Base-by-base conservation (phyloP, 2,797 vertebrate genomes). In the Cheirogaleus major region DNA sequence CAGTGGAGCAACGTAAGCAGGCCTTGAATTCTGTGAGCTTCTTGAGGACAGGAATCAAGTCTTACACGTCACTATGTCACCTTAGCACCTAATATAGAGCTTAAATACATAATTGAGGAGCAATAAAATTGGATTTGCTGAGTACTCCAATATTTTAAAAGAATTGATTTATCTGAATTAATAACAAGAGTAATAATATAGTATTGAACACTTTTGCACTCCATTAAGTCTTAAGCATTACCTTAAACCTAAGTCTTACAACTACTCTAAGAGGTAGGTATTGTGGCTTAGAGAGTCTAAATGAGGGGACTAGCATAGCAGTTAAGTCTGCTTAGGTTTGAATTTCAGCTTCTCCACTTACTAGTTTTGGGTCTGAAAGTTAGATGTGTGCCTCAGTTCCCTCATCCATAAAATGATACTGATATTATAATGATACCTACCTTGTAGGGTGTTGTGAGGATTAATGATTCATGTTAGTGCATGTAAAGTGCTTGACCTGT, bases 81-180 rank as follows among this genome's bases (percentile, higher is more conserved):
- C n/a, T 89, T 91, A 79, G 61, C 73, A 55, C 35, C 50, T 57
- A 43, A 79, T 18, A 57, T 15, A 45, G 69, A 76, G 23, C 35
- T 90, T 67, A 79, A 79, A 50, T 48, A 43, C 45, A 11, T 82
- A 69, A 15, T 72, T 18, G 61, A 81, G 43, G n/a, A 35, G 65
- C 72, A 89, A 41, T 78, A 59, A 95, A 75, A 50, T 70, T 91
- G 61, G 20, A 43, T 70, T 89, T 94, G 22, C 38, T 91, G 81
- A 38, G n/a, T 83, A 48, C 67, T 81, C 0, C 27, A 59, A 11
- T 50, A 50, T 65, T 65, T 87, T 80, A 25, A n/a, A 87, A 92
- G 12, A 82, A 61, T 92, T 65, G 9, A 35, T 61, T 93, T 89
- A 55, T 83, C 41, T 83, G 52, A 91, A 93, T 45, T 81, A 89